phyloP scores from a whole-genome alignment of 1,140 invertebrate genomes.

The Diprion similis region DNA sequence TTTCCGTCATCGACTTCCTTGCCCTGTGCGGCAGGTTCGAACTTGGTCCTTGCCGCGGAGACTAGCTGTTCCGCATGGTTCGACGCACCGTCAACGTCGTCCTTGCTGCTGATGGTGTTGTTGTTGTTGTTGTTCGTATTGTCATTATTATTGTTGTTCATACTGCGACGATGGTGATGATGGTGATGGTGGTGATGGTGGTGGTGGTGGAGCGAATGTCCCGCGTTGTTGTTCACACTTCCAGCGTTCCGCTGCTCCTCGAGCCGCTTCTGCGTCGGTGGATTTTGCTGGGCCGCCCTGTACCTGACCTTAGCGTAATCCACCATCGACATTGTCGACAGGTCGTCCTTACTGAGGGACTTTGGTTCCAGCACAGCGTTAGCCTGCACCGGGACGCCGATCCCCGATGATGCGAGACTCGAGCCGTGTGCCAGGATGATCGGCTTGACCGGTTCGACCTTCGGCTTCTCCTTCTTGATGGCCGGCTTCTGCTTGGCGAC shows the following conservation, averaged over 20 bases:
- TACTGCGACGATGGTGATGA: slow-evolving; percentile 4
- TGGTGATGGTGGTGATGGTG: slow-evolving; percentile 7
- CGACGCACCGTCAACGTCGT: slow-evolving; percentile 20
- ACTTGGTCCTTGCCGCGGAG: slow-evolving; percentile 47
- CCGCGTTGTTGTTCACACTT: slow-evolving; percentile 38
- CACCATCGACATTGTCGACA: slow-evolving; percentile 62
- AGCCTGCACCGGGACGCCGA: slow-evolving; percentile 45
- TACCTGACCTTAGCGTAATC: slow-evolving; percentile 73
- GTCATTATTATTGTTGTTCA: neutral
- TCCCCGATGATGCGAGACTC: slow-evolving; percentile 32
- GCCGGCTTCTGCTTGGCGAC: slow-evolving; percentile 45
- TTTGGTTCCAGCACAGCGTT: slow-evolving; percentile 32
- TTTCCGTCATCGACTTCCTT: slow-evolving; percentile 9
- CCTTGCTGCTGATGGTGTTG: neutral
- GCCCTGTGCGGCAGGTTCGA: slow-evolving; percentile 33
- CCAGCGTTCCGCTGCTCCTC: slow-evolving; percentile 63
- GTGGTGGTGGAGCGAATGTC: slow-evolving; percentile 19
- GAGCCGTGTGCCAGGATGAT: slow-evolving; percentile 44
- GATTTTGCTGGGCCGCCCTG: slow-evolving; percentile 64
- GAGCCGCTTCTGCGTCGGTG: slow-evolving; percentile 60
- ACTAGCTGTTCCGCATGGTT: slow-evolving; percentile 41
- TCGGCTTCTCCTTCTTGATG: slow-evolving; percentile 50
- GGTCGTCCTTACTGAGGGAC: slow-evolving; percentile 43
- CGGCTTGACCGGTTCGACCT: slow-evolving; percentile 47
- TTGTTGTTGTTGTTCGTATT: neutral